Base-by-base conservation (phyloP, 2,113 vertebrate genomes). In the Strigops habroptila region DNA sequence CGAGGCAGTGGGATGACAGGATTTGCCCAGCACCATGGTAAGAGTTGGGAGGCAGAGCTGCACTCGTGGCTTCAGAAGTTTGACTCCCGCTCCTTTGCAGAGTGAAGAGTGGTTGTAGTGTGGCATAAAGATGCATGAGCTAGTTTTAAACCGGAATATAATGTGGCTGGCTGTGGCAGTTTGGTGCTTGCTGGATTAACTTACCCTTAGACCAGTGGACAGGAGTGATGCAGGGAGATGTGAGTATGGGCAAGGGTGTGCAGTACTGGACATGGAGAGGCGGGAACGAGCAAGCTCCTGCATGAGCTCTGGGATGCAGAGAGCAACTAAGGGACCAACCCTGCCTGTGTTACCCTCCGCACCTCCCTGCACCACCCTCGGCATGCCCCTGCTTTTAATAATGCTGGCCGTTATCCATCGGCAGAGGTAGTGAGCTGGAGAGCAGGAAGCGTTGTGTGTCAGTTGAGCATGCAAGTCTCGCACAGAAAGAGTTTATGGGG, bases 41-140 rank as follows among this genome's bases (percentile, higher is more conserved):
- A 94, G 96, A 96, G 93, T 13, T 93, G 86, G 83, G 93, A 94
- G 91, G 92, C 80, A 94, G 49, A 82, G 48, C 74, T 93, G 88
- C 48, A 6, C 77, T 80, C 3, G 3, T 13, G 33, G 65, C 94
- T 84, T 75, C 31, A 0, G 33, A 43, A 83, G 80, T 93, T 92
- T 91, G 49, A 37, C 65, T 94, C 77, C 53, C 3, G 16, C 77
- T 94, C 65, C 67, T 69, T 77, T 73, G 77, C 65, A 53, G 91
- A 49, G 41, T 10, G 64, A 77, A n/a, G 48, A 90, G 51, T 1
- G 16, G 27, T 64, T 68, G 88, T 14, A 4, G 60, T 1, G 11
- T 41, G 67, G 55, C 43, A 5, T 33, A 19, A 76, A 75, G 86
- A 75, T 92, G 89, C 92, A 68, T 84, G 91, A 93, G 15, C 68